Percentiles rank a stretch among this genome's conserved stretches.
These are phyloP conservation scores for Microchrysa polita DNA, from an alignment of 2,888 invertebrate genomes.

Conservation along the genomic window DNA sequence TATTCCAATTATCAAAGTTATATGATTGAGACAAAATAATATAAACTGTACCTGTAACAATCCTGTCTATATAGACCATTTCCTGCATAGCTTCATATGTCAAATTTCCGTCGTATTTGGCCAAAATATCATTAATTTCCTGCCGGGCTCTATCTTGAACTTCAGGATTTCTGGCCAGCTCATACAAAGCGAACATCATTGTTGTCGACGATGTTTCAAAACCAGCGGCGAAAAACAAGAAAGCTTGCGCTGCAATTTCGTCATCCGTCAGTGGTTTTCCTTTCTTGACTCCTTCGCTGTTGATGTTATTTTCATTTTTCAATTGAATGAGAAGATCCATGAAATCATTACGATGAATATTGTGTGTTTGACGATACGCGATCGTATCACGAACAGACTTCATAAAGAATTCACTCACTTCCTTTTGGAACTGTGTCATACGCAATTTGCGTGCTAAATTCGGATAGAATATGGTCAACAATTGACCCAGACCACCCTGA, in stretches of 20 bases:
- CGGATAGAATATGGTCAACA: background rate
- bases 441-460: background rate
- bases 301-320: constrained; percentile 51
- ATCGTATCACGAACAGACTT: constrained; percentile 61
- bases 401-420: constrained; percentile 57
- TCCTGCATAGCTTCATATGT: constrained; percentile 65
- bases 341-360: constrained; percentile 65
- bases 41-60: constrained; percentile 62
- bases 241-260: constrained; percentile 67
- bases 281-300: background rate
- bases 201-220: constrained; percentile 68
- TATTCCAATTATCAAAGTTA: no score
- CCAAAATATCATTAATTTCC: constrained; percentile 62
- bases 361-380: constrained; percentile 59
- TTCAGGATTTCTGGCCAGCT: constrained; percentile 64
- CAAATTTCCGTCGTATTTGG: constrained; percentile 60
- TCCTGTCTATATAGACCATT: constrained; percentile 66
- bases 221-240: constrained; percentile 67
- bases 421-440: constrained; percentile 53
- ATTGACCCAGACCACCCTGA: background rate
- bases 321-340: constrained; percentile 67
- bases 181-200: constrained; percentile 65
- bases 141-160: constrained; percentile 63
- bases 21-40: no score
- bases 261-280: constrained; percentile 60